These are phyloP conservation scores for Galleria mellonella DNA, from an alignment of 1,140 invertebrate genomes.

Conservation along the genomic window DNA sequence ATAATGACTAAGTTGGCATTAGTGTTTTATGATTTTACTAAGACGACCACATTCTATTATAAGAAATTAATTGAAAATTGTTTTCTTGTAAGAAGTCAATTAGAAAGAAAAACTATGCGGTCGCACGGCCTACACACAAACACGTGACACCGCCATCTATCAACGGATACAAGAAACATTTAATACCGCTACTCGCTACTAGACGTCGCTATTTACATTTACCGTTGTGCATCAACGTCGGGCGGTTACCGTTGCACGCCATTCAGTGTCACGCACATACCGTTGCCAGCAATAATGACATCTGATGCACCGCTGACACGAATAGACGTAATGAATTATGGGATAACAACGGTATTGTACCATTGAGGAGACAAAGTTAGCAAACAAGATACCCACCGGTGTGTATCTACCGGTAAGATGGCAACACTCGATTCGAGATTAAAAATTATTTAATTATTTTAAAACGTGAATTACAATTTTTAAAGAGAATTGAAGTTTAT, in stretches of 20 bases:
- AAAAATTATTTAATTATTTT: no score
- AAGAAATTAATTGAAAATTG: no score
- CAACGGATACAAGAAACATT: constrained; percentile 29
- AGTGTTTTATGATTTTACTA: no score
- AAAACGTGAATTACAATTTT: no score
- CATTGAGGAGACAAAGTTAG: no score
- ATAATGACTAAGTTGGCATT: no score
- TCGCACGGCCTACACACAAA: background rate
- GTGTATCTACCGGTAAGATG: no score
- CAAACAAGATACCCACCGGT: no score
- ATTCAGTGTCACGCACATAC: constrained; percentile 41
- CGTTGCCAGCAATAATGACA: constrained; percentile 41
- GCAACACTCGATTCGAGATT: no score
- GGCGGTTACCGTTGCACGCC: constrained; percentile 36
- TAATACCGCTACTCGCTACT: constrained; percentile 56
- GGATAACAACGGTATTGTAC: constrained; percentile 37
- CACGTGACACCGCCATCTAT: constrained; percentile 30
- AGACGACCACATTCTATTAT: no score
- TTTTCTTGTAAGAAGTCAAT: background rate
- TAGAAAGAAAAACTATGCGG: background rate
- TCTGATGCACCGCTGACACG: constrained; percentile 38
- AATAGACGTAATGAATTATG: constrained; percentile 51
- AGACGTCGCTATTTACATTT: constrained; percentile 52
- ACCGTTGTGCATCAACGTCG: constrained; percentile 48
- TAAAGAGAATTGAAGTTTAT: no score